These are phyloP conservation scores for Dicentrarchus labrax DNA, from an alignment of 2,113 vertebrate genomes.

Conservation along the genomic window DNA sequence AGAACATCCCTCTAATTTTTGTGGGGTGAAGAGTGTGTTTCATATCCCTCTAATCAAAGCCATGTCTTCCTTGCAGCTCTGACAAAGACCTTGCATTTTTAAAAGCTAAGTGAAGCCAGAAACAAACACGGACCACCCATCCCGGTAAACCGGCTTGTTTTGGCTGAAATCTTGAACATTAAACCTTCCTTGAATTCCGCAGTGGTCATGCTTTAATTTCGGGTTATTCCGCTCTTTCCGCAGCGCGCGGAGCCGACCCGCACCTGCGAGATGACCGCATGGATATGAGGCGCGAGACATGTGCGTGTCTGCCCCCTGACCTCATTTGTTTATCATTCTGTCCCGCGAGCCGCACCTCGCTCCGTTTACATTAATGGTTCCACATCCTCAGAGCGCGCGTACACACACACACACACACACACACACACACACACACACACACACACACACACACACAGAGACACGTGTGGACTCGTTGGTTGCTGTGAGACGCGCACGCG, in stretches of 20 bases:
- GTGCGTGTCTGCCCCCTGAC: constrained; percentile 80
- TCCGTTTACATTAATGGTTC: constrained; percentile 80
- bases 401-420: no score
- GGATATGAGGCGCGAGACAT: constrained; percentile 77
- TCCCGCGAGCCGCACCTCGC: constrained; percentile 77
- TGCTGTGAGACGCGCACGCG: constrained; percentile 6
- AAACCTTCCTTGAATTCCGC: constrained; percentile 77
- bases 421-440: no score
- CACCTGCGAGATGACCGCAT: constrained; percentile 83
- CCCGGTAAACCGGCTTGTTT: constrained; percentile 78
- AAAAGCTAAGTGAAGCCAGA: constrained; percentile 77
- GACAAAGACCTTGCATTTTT: constrained; percentile 77
- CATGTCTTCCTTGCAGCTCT: constrained; percentile 65
- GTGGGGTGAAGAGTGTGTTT: constrained; percentile 71
- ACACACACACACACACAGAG: no score
- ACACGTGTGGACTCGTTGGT: no score
- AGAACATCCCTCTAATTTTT: constrained; percentile 72
- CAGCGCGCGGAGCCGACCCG: constrained; percentile 56
- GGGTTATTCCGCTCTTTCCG: constrained; percentile 59
- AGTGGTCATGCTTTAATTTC: constrained; percentile 79
- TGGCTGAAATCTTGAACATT: constrained; percentile 68
- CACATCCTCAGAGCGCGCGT: neutral
- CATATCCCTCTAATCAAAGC: constrained; percentile 84
- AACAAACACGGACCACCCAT: constrained; percentile 85
- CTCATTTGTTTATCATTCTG: constrained; percentile 83